These are phyloP conservation scores for Ceratina australensis DNA, from an alignment of 1,140 invertebrate genomes.

Conservation along the genomic window DNA sequence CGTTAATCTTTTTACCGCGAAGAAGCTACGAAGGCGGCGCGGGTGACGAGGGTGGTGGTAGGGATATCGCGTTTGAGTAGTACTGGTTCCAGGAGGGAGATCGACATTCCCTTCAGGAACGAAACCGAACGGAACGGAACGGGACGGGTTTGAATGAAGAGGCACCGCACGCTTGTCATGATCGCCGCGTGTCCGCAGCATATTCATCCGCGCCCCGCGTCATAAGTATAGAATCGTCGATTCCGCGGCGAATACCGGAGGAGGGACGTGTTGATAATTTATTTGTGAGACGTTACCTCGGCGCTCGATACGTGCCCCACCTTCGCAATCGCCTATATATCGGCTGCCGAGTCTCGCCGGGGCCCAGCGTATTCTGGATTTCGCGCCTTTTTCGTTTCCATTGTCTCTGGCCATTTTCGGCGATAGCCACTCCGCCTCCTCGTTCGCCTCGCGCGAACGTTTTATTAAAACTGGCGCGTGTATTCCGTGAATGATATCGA, in stretches of 20 bases:
- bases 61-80: no score
- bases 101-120: no score
- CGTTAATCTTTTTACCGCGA: no score
- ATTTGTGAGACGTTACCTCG: slow-evolving; percentile 65
- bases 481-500: no score
- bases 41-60: no score
- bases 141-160: slow-evolving; percentile 36
- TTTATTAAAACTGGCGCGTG: slow-evolving; percentile 56
- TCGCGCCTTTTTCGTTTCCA: slow-evolving; percentile 73
- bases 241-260: slow-evolving; percentile 59
- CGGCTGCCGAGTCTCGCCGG: slow-evolving; percentile 14
- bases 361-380: slow-evolving; percentile 65
- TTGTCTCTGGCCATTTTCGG: slow-evolving; percentile 66
- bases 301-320: slow-evolving; percentile 64
- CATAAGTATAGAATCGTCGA: slow-evolving; percentile 57
- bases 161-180: slow-evolving; percentile 37
- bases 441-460: slow-evolving; percentile 39
- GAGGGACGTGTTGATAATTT: slow-evolving; percentile 63
- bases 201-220: slow-evolving; percentile 53
- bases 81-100: no score
- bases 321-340: slow-evolving; percentile 61
- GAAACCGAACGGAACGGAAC: not conserved
- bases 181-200: slow-evolving; percentile 40
- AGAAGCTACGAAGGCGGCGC: no score
- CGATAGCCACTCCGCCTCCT: slow-evolving; percentile 12